Evolutionary conservation across 2,113 vertebrate species (phyloP).

Genomic region (Phoxinus phoxinus): DNA sequence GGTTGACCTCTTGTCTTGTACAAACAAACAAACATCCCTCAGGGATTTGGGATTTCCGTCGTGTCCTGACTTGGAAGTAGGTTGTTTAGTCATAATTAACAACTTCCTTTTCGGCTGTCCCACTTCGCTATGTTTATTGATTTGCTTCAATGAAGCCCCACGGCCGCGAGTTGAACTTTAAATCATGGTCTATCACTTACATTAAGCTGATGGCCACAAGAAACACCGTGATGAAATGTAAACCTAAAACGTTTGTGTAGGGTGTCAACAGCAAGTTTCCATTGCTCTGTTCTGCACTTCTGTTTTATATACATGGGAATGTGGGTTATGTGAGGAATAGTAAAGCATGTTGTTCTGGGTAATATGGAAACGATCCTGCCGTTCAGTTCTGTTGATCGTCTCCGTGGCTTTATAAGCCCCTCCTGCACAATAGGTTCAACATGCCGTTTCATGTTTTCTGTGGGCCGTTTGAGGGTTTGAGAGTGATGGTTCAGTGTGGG

Average conservation of each 20-base stretch:
- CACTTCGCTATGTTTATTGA: constrained; percentile 16
- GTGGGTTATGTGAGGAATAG: constrained; percentile 5
- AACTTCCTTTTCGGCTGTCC: constrained; percentile 13
- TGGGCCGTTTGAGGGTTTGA: constrained; percentile 39
- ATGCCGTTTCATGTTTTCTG: constrained; percentile 48
- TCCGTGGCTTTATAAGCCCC: constrained; percentile 49
- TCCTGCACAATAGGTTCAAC: constrained; percentile 44
- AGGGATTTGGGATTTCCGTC: constrained; percentile 3
- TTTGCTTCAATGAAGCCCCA: constrained; percentile 14
- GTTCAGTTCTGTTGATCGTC: constrained; percentile 35
- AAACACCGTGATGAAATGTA: background rate
- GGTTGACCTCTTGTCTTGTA: background rate
- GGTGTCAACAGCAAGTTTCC: constrained; percentile 1
- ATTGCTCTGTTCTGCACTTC: constrained; percentile 1
- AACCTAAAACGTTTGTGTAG: constrained; percentile 21
- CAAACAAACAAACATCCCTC: constrained; percentile 20
- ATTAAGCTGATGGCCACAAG: constrained; percentile 23
- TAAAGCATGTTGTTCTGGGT: constrained; percentile 4
- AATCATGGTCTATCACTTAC: background rate
- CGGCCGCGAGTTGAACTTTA: background rate
- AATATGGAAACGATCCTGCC: constrained; percentile 9
- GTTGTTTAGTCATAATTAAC: constrained; percentile 36
- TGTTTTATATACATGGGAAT: constrained; percentile 16
- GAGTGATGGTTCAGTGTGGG: constrained; percentile 22
- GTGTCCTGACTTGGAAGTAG: constrained; percentile 30